Conservation (phyloP, 2,113 vertebrate species). For the Gavia stellata region DNA sequence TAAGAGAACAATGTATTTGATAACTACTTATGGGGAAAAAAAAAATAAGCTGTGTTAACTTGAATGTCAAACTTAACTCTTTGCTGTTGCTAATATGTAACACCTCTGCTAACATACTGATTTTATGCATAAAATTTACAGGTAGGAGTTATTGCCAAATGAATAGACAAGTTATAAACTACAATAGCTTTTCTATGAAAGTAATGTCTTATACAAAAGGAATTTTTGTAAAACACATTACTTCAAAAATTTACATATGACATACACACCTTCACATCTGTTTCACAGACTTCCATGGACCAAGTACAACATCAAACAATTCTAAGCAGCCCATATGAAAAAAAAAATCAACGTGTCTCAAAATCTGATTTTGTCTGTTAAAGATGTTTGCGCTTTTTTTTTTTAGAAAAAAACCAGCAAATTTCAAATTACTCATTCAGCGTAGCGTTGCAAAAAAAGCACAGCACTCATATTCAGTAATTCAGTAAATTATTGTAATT, state of each 20-base stretch:
- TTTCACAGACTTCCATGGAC: background rate
- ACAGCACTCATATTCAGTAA: background rate
- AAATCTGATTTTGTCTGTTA: background rate
- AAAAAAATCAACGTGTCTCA: background rate
- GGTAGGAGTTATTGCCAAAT: background rate
- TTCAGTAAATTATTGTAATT: background rate
- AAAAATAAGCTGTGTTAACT: background rate
- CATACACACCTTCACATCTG: background rate
- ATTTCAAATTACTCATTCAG: background rate
- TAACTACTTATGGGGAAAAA: background rate
- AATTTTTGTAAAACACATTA: background rate
- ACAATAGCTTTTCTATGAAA: background rate
- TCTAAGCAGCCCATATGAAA: background rate
- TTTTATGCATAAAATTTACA: background rate
- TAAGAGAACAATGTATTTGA: background rate
- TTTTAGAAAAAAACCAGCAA: background rate
- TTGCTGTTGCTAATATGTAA: background rate
- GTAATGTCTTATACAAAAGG: background rate
- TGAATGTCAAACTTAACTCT: background rate
- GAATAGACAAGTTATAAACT: background rate
- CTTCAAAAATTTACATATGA: background rate
- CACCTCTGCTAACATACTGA: background rate
- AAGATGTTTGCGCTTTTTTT: background rate
- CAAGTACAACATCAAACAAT: background rate
- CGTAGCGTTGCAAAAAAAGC: background rate